phyloP scores from a whole-genome alignment of 2,797 vertebrate genomes.

The Euthynnus affinis region DNA sequence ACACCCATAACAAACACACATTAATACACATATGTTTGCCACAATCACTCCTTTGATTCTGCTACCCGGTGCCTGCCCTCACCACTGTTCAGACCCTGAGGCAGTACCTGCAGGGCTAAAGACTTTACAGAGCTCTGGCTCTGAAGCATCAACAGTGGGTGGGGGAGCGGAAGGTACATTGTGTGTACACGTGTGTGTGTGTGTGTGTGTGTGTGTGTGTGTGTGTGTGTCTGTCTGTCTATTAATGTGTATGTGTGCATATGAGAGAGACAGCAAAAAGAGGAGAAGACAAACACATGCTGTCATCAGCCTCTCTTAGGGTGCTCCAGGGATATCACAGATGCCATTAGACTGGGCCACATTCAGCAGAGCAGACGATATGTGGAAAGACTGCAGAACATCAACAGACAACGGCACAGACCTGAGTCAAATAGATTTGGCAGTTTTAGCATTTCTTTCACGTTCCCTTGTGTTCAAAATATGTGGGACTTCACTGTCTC shows the following conservation, averaged over 20 bases:
- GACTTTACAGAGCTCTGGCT: conserved; percentile 68
- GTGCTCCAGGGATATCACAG: conserved; percentile 67
- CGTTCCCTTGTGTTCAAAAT: conserved; percentile 15
- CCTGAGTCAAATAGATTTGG: conserved; percentile 40
- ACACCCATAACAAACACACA: conserved; percentile 31
- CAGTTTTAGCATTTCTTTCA: conserved; percentile 46
- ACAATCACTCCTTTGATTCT: conserved; percentile 66
- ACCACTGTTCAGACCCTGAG: conserved; percentile 63
- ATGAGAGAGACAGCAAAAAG: conserved; percentile 24
- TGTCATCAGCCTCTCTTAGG: conserved; percentile 63
- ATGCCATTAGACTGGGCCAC: conserved; percentile 61
- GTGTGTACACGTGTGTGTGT: conserved; percentile 21
- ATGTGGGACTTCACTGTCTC: conserved; percentile 20
- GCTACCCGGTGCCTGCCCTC: conserved; percentile 48
- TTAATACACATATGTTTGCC: conserved; percentile 64
- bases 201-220: conserved; percentile 17
- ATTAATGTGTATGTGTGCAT: conserved; percentile 13
- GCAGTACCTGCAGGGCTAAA: conserved; percentile 69
- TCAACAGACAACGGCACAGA: conserved; percentile 39
- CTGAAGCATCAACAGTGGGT: conserved; percentile 49
- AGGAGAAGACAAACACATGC: conserved; percentile 54
- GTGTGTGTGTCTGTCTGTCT: conserved; percentile 15
- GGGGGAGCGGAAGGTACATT: conserved; percentile 29
- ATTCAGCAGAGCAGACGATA: conserved; percentile 52
- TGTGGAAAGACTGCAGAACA: conserved; percentile 52